Base-by-base conservation (phyloP, 2,797 vertebrate genomes). In the Novumbra hubbsi region DNA sequence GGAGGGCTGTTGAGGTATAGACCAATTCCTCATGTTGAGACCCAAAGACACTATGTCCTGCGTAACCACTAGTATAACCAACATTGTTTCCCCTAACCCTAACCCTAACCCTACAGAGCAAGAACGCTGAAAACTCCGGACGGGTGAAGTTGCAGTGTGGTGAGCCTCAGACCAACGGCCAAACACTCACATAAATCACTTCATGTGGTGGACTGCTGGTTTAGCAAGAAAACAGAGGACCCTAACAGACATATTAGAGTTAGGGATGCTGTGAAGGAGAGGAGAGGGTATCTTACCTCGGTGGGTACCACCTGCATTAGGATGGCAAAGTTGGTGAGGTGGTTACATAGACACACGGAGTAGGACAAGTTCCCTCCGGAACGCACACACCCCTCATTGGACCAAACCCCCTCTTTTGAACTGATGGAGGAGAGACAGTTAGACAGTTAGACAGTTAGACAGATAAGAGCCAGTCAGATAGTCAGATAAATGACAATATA, bases 291-390 rank as follows among this genome's bases (percentile, higher is more conserved):
- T 14, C 93, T 90, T 91, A 99, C 98, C 97, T 97, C 85, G 71
- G 99, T 81, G 0, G 97, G 96, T 32, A 98, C 96, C 80, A 99
- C 96, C 88, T 99, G 98, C 98, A 99, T 99, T 9, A 99, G 94
- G 77, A 99, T 96, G 88, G 98, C 98, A 0, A 99, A 99, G 94
- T 98, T 99, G 83, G 98, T 99, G 83, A 99, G 96, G 89, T 99
- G 98, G 49, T 96, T 96, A 81, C 98, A 99, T 77, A 90, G 91
- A 80, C 98, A 99, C 80, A 96, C 78, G 0, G 97, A 98, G 88
- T 95, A 90, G 19, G 92, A 94, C 80, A 95, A 88, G 91, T 97
- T 95, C 27, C 97, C 96, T 0, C 89, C 92, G 0, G 90, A 82
- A 19, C 93, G 95, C 0, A 92, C 87, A 2, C 98, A 99, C 3